Base-by-base conservation (phyloP, 2,888 invertebrate genomes). In the Zhengitettix transpicula region DNA sequence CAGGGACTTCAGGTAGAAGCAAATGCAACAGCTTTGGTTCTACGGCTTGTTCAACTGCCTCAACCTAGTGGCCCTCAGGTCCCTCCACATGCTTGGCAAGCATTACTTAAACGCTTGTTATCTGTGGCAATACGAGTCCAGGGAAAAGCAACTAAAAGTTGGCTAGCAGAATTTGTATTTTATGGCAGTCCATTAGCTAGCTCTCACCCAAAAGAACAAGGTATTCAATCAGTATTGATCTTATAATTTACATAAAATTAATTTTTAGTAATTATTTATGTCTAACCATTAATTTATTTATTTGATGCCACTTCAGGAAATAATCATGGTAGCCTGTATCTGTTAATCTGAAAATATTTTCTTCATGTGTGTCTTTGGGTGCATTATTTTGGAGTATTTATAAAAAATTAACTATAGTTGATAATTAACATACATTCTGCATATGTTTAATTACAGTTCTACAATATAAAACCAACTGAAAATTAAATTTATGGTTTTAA, bases 1-100 rank as follows among this genome's bases (percentile, higher is more conserved):
- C 91, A 93, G 73, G 95, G 94, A 0, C 79, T 95, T 58, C 91
- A 92, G 72, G 88, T 94, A 0, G 96, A 96, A 74, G 89, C 92
- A 61, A 88, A 91, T 71, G 95, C 94, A 0, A 87, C 90, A 0
- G 89, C 89, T 40, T 76, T 92, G 60, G 87, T 87, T 55, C 76
- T 92, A 68, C 86, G 88, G 70, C 76, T 92, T 56, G 81, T 91
- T 60, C 80, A 86, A 58, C 75, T 92, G 65, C 91, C 91, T 7
- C 78, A 80, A 52, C 85, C 86, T 0, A 75, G 77, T n/a, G 69
- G 68, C n/a, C 64, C 67, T 11, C 64, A 64, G 12, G 58, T 63
- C 17, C 64, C 64, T 66, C 65, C 63, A 64, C 69, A 74, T 56
- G 83, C 87, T 7, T 85, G 86, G 78, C 77, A 79, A 56, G 84